These are phyloP conservation scores for Heterotis niloticus DNA, from an alignment of 2,113 vertebrate species.

Conservation along the genomic window DNA sequence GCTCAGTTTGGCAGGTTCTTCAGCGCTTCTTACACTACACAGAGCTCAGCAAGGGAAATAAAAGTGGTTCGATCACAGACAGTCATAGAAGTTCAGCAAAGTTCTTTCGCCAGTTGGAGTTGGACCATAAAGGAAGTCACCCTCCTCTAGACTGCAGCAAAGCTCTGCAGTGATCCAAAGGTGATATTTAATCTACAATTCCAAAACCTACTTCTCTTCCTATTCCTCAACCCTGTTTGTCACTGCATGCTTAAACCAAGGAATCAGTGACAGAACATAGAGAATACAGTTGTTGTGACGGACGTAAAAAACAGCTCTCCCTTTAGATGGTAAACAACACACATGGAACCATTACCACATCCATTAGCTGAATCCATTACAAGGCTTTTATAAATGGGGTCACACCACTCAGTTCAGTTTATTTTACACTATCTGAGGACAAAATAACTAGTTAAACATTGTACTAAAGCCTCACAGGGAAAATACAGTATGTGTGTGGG, in stretches of 20 bases:
- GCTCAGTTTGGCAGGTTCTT: no score
- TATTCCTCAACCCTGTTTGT: no score
- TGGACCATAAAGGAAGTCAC: no score
- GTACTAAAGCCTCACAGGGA: not conserved
- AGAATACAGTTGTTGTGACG: not conserved
- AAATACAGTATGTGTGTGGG: not conserved
- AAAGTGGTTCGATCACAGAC: no score
- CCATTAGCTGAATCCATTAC: not conserved
- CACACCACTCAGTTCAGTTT: constrained; percentile 20
- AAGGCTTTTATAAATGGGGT: not conserved
- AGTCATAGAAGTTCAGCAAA: no score
- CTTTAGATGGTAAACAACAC: not conserved
- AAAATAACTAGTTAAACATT: constrained; percentile 21
- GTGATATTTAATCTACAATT: no score
- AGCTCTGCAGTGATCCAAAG: no score
- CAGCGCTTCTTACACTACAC: no score
- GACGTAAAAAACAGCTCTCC: not conserved
- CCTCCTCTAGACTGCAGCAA: no score
- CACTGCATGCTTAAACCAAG: not conserved
- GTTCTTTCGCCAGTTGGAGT: no score
- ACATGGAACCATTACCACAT: constrained; percentile 10
- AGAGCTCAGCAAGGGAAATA: no score
- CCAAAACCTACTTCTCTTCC: no score
- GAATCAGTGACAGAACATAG: not conserved
- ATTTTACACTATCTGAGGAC: constrained; percentile 13